Percentiles rank a stretch among this genome's conserved stretches.
Evolutionary conservation across 2,888 invertebrate genomes (phyloP).

Genomic region (Alloplasta piceator): DNA sequence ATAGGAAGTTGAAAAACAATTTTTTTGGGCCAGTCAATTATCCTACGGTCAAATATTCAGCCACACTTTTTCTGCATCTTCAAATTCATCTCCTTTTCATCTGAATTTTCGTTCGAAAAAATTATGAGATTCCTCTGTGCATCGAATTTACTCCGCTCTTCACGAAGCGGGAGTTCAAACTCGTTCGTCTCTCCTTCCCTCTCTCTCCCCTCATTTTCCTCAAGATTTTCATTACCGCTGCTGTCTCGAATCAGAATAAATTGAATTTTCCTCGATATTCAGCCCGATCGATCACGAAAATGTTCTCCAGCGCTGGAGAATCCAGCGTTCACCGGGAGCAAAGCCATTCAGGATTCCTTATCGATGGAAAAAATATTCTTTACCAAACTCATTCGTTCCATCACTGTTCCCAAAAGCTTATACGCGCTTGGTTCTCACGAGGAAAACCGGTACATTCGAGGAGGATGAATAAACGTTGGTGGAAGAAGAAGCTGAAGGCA

Average conservation of each 20-base stretch:
- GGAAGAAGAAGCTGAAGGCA: neutral
- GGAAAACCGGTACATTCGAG: too few relatives aligned
- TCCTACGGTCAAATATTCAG: slow-evolving; percentile 34
- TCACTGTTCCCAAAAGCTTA: too few relatives aligned
- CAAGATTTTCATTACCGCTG: slow-evolving; percentile 58
- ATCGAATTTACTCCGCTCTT: slow-evolving; percentile 19
- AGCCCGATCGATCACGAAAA: slow-evolving; percentile 54
- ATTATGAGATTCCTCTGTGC: slow-evolving; percentile 29
- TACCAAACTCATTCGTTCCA: slow-evolving; percentile 15
- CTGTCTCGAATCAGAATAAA: slow-evolving; percentile 55
- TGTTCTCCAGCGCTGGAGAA: slow-evolving; percentile 17
- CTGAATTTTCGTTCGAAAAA: slow-evolving; percentile 17
- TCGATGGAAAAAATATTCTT: neutral
- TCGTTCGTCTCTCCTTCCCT: slow-evolving; percentile 33
- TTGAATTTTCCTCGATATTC: slow-evolving; percentile 57
- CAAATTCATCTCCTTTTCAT: neutral
- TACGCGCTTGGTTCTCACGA: too few relatives aligned
- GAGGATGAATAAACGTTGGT: too few relatives aligned
- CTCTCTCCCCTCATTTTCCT: slow-evolving; percentile 33
- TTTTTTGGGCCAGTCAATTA: too few relatives aligned
- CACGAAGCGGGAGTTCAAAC: slow-evolving; percentile 42
- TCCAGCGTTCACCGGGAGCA: slow-evolving; percentile 1
- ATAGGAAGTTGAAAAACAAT: too few relatives aligned
- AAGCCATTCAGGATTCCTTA: neutral
- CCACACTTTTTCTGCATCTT: slow-evolving; percentile 26